These are phyloP conservation scores for Drosophila saltans DNA, from an alignment of 1,140 invertebrate genomes.

Conservation along the genomic window DNA sequence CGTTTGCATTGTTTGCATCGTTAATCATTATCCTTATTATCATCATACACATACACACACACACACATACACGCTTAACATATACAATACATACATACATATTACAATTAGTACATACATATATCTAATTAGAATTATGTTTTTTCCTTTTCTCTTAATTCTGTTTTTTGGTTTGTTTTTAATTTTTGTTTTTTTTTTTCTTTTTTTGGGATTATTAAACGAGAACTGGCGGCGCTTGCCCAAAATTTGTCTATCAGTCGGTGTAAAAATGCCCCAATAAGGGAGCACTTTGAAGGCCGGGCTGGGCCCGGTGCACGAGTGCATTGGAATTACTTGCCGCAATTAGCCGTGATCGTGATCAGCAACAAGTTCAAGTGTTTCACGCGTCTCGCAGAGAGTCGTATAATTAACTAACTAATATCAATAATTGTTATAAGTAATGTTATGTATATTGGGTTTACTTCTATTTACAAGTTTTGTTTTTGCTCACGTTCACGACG, in stretches of 20 bases:
- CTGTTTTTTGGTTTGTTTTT: neutral
- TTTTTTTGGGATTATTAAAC: conserved; percentile 53
- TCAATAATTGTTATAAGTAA: conserved; percentile 30
- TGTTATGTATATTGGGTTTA: conserved; percentile 9
- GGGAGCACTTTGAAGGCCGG: conserved; percentile 49
- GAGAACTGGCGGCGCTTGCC: conserved; percentile 59
- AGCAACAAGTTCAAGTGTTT: conserved; percentile 49
- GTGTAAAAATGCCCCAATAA: conserved; percentile 59
- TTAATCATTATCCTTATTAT: conserved; percentile 15
- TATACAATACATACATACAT: conserved; percentile 24
- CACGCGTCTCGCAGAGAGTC: conserved; percentile 47
- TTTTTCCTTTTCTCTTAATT: neutral
- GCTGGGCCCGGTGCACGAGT: conserved; percentile 51
- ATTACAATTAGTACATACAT: conserved; percentile 25
- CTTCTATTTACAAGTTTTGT: conserved; percentile 38
- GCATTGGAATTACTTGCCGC: conserved; percentile 47
- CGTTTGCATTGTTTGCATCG: neutral
- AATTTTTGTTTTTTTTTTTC: conserved; percentile 15
- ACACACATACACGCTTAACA: conserved; percentile 19
- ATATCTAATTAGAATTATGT: conserved; percentile 31
- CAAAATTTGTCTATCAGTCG: conserved; percentile 71
- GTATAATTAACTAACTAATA: conserved; percentile 55
- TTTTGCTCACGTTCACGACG: conserved; percentile 6
- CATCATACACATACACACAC: conserved; percentile 7
- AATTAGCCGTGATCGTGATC: conserved; percentile 33